Evolutionary conservation across 2,888 invertebrate genomes (phyloP), one percentile per base, ranked within the genome.

Genomic region (Tenthredo distinguenda): DNA sequence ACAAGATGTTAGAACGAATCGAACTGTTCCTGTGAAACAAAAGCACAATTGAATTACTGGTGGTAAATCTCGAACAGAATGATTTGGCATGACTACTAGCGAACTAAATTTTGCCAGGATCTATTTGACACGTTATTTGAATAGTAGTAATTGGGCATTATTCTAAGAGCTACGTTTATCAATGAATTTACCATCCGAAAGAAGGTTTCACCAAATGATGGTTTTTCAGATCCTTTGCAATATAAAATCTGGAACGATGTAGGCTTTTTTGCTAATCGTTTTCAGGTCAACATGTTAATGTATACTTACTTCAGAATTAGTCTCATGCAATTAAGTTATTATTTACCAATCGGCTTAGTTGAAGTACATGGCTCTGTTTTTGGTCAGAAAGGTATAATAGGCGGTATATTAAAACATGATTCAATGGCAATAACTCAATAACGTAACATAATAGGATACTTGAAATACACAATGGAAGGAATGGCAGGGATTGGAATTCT

Each of bases 1-100:
- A 92, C 77, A 92, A 87, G 68, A 92, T 91, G 83, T 92, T 92
- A 72, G 92, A 91, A 43, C 92, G 91, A 65, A 91, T 86, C 47
- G 91, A 91, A 81, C 89, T 90, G 84, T 90, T 91, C 81, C 91
- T 91, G 86, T 34, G 50, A 55, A 43, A 40, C 62, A 6, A 21
- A 81, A 81, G 21, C 18, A 58, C 1, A 40, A 21, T 62, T 58
- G 0, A 58, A 62, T 40, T 15, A 62, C 58, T 43, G 40, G 3
- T 40, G 2, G 21, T 37, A 74, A 43, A 43, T 74, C n/a, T n/a
- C 26, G 0, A 43, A n/a, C 9, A 43, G n/a, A 74, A 43, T 68
- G n/a, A 18, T n/a, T 21, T n/a, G 21, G 40, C 18, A n/a, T 43
- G 18, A 43, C 21, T 37, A n/a, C 72, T 72, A 40, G 9, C n/a